A percentile compares a stretch with the other conserved stretches of the same genome.
Evolutionary conservation across 2,888 invertebrate species (phyloP).

Genomic region (Lycia hirtaria): DNA sequence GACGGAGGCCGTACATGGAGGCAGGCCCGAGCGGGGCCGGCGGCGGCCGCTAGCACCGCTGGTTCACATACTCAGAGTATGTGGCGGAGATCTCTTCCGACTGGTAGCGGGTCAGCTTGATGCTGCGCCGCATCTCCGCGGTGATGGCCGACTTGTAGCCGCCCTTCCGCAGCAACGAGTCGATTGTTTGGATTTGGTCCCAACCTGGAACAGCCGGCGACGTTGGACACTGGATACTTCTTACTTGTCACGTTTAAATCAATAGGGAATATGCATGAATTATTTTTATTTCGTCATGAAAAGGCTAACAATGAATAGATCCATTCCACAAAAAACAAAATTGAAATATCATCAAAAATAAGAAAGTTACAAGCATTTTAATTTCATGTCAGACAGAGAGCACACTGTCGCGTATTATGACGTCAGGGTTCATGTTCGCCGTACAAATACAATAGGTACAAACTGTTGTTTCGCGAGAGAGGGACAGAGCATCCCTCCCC

Average conservation of each 20-base stretch:
- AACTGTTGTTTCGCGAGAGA: too few species aligned
- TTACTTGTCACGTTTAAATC: background rate
- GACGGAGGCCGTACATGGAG: constrained; percentile 27
- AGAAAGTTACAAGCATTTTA: too few species aligned
- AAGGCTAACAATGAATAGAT: too few species aligned
- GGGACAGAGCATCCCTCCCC: too few species aligned
- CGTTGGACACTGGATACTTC: background rate
- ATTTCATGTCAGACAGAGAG: too few species aligned
- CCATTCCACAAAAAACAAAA: too few species aligned
- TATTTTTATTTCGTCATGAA: too few species aligned
- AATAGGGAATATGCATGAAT: too few species aligned
- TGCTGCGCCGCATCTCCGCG: constrained; percentile 93
- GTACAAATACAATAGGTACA: too few species aligned
- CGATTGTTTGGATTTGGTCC: constrained; percentile 99
- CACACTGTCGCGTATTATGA: too few species aligned
- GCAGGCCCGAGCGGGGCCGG: constrained; percentile 49
- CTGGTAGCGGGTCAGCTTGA: constrained; percentile 98
- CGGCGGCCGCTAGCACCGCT: constrained; percentile 91
- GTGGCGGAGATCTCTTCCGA: constrained; percentile 97
- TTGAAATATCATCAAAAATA: too few species aligned
- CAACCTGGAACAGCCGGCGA: constrained; percentile 88
- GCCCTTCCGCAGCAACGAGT: constrained; percentile 98
- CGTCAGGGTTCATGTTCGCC: too few species aligned
- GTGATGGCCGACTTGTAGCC: constrained; percentile 97
- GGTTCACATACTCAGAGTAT: constrained; percentile 92